Conservation (phyloP, 1,140 invertebrate genomes). For the Cotesia vestalis region DNA sequence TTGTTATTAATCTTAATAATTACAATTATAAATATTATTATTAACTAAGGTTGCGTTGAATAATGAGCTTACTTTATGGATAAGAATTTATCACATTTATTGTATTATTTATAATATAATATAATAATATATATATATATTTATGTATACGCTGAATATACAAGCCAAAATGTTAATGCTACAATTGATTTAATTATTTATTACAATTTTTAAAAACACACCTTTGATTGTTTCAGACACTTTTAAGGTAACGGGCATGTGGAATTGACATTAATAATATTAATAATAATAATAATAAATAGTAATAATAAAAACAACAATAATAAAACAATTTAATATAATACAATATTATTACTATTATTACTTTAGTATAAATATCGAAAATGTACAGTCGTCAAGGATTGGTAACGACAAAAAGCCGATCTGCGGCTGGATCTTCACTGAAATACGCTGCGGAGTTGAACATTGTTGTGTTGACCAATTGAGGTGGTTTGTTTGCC, state of each 20-base stretch:
- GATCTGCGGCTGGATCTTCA: constrained; percentile 62
- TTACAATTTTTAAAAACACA: constrained; percentile 29
- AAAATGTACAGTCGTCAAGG: constrained; percentile 64
- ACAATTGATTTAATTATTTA: constrained; percentile 41
- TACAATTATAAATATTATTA: background rate
- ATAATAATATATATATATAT: constrained; percentile 26
- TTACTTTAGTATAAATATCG: constrained; percentile 43
- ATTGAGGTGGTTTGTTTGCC: constrained; percentile 10
- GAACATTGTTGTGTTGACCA: constrained; percentile 56
- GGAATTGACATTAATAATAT: constrained; percentile 17
- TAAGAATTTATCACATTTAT: background rate
- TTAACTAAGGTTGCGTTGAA: background rate
- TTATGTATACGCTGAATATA: constrained; percentile 59
- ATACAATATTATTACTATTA: constrained; percentile 55
- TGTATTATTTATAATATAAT: constrained; percentile 20
- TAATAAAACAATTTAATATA: constrained; percentile 46
- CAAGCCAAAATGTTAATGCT: constrained; percentile 51
- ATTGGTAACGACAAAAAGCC: constrained; percentile 62
- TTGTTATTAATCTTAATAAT: background rate
- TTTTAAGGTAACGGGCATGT: too few species aligned
- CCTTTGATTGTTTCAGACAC: constrained; percentile 28
- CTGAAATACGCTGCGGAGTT: constrained; percentile 63
- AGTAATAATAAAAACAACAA: constrained; percentile 41
- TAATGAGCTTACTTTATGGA: constrained; percentile 1
- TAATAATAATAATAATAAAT: constrained; percentile 16